A percentile compares a stretch with the other conserved stretches of the same genome.
These are phyloP conservation scores for Peribatodes rhomboidaria DNA, from an alignment of 2,888 invertebrate species.

Conservation along the genomic window DNA sequence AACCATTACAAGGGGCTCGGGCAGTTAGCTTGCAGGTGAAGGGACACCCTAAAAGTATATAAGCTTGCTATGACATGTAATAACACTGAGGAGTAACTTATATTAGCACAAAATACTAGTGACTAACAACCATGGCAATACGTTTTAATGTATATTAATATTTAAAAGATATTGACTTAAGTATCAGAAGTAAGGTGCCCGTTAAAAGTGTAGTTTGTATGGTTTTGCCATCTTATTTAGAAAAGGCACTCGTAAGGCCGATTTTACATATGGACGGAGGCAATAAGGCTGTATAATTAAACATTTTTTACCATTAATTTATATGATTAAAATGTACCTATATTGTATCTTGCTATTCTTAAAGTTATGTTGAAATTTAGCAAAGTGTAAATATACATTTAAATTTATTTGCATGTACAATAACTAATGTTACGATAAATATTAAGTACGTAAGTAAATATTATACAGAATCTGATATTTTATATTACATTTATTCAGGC, in stretches of 20 bases:
- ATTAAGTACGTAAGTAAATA: not conserved
- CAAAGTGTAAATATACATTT: conserved; percentile 16
- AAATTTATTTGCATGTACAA: conserved; percentile 2
- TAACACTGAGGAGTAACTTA: conserved; percentile 56
- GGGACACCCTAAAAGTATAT: not conserved
- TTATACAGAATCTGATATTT: conserved; percentile 15
- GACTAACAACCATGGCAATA: conserved; percentile 79
- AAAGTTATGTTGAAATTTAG: conserved; percentile 5
- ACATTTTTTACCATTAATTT: conserved; percentile 18
- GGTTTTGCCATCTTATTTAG: conserved; percentile 12
- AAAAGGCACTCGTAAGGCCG: conserved; percentile 35
- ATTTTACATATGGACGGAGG: conserved; percentile 68
- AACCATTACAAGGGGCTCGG: no score
- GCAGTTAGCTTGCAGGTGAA: no score
- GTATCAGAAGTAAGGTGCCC: conserved; percentile 15
- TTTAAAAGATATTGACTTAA: not conserved
- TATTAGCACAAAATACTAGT: conserved; percentile 72
- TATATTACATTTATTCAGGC: conserved; percentile 25
- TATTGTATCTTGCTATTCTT: conserved; percentile 7
- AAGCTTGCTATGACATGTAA: not conserved
- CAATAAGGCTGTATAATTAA: conserved; percentile 66
- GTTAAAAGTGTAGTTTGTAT: not conserved
- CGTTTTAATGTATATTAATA: conserved; percentile 28
- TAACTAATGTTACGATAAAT: conserved; percentile 15
- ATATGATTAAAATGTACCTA: not conserved